phyloP scores from a whole-genome alignment of 2,888 invertebrate species.

The Lysandra coridon region DNA sequence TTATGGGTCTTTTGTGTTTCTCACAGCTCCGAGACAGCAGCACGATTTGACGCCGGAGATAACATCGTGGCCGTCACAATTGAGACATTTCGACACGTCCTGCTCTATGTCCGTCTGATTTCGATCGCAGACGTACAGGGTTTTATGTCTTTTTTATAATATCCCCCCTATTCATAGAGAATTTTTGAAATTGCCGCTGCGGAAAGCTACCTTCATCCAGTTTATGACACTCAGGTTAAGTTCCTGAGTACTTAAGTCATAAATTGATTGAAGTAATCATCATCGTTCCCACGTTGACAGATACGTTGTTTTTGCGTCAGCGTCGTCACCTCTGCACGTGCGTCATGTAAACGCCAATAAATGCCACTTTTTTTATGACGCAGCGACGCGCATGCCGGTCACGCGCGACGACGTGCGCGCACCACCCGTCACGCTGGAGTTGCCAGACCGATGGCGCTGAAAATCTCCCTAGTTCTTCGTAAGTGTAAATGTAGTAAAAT shows the following conservation, averaged over 20 bases:
- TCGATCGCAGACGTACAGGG: conserved; percentile 24
- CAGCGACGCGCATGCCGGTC: conserved; percentile 67
- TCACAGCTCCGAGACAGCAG: conserved; percentile 74
- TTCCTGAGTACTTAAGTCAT: background rate
- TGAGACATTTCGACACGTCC: conserved; percentile 75
- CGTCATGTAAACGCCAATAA: conserved; percentile 79
- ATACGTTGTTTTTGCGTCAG: conserved; percentile 71
- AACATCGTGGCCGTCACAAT: conserved; percentile 71
- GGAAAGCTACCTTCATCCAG: background rate
- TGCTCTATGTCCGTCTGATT: conserved; percentile 58
- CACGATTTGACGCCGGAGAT: conserved; percentile 75
- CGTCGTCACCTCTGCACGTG: conserved; percentile 69
- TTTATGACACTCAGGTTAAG: background rate
- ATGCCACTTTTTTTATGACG: conserved; percentile 79
- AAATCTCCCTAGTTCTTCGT: background rate
- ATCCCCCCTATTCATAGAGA: background rate
- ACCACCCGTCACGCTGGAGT: conserved; percentile 4
- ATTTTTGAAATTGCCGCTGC: background rate
- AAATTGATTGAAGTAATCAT: conserved; percentile 15
- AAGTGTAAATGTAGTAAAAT: background rate
- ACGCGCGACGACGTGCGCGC: conserved; percentile 63
- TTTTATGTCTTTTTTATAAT: background rate
- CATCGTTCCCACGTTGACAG: conserved; percentile 64
- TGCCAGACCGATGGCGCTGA: background rate
- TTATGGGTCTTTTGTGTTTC: conserved; percentile 75